These are phyloP conservation scores for Hofmannophila pseudospretella DNA, from an alignment of 2,888 invertebrate genomes.

Conservation along the genomic window DNA sequence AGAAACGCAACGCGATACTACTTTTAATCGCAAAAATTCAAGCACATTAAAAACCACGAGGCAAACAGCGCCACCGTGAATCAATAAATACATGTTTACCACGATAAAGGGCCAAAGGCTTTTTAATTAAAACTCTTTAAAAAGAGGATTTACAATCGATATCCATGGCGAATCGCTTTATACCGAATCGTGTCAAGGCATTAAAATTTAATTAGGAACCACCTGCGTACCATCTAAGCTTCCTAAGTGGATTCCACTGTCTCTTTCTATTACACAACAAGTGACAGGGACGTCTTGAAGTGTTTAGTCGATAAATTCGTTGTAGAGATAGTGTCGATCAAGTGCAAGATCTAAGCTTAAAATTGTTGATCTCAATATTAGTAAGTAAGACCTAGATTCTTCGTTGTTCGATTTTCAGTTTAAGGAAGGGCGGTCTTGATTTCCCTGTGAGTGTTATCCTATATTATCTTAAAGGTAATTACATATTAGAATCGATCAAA, in stretches of 20 bases:
- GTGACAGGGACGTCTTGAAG: conserved; percentile 27
- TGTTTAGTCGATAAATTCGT: conserved; percentile 9
- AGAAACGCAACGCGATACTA: too few relatives aligned
- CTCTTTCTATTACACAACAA: conserved; percentile 24
- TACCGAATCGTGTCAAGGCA: conserved; percentile 45
- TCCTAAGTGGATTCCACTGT: conserved; percentile 11
- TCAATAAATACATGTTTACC: conserved; percentile 27
- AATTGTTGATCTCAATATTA: too few relatives aligned
- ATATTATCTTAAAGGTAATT: too few relatives aligned
- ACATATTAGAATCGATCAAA: too few relatives aligned
- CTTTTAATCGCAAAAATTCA: too few relatives aligned
- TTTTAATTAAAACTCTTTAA: conserved; percentile 34
- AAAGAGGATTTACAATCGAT: conserved; percentile 32
- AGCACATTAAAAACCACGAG: neutral
- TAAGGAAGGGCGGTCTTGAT: too few relatives aligned
- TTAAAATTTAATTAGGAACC: conserved; percentile 59
- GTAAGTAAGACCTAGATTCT: too few relatives aligned
- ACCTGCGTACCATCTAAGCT: conserved; percentile 42
- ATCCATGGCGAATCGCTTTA: conserved; percentile 35
- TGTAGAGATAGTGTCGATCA: conserved; percentile 8
- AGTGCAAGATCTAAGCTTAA: too few relatives aligned
- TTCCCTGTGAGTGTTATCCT: too few relatives aligned
- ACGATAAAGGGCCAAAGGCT: conserved; percentile 26
- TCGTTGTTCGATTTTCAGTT: too few relatives aligned
- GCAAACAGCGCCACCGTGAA: neutral